Percentiles rank a stretch among this genome's conserved stretches.
Evolutionary conservation across 1,140 invertebrate genomes (phyloP).

Genomic region (Aphaenogaster rudis): DNA sequence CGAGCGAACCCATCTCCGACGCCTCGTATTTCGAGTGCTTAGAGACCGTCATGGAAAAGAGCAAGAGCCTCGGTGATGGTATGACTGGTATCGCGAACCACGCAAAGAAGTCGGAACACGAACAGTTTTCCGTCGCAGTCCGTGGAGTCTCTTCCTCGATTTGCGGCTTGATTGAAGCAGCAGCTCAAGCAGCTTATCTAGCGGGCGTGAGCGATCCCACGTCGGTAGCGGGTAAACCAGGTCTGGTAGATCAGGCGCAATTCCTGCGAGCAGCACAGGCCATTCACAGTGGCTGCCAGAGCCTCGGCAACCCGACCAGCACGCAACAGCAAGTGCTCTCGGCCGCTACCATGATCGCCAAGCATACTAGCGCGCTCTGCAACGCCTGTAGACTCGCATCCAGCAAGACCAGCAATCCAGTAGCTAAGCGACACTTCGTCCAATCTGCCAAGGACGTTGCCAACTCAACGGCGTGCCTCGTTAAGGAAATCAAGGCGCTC

Average conservation of each 20-base stretch:
- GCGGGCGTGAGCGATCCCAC: slow-evolving; percentile 97
- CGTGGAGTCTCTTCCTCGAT: slow-evolving; percentile 94
- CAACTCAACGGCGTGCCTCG: slow-evolving; percentile 97
- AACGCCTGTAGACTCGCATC: slow-evolving; percentile 97
- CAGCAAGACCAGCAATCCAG: slow-evolving; percentile 96
- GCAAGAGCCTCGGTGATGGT: slow-evolving; percentile 94
- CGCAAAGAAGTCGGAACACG: slow-evolving; percentile 95
- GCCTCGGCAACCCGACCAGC: slow-evolving; percentile 91
- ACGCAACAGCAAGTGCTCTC: slow-evolving; percentile 95
- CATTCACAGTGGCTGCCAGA: slow-evolving; percentile 95
- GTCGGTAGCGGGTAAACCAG: slow-evolving; percentile 95
- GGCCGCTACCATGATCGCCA: slow-evolving; percentile 97
- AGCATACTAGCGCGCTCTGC: slow-evolving; percentile 98
- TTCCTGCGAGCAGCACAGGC: slow-evolving; percentile 95
- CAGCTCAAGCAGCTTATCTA: slow-evolving; percentile 97
- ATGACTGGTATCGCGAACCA: slow-evolving; percentile 98
- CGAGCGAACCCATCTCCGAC: slow-evolving; percentile 95
- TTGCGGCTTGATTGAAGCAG: slow-evolving; percentile 97
- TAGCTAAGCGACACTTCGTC: slow-evolving; percentile 98
- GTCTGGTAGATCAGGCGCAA: slow-evolving; percentile 96
- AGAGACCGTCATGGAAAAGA: slow-evolving; percentile 97
- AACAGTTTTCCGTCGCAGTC: slow-evolving; percentile 95
- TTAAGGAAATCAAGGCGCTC: slow-evolving; percentile 97
- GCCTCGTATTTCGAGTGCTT: slow-evolving; percentile 97
- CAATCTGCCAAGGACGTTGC: slow-evolving; percentile 99